Base-by-base conservation (phyloP, 2,888 invertebrate species). In the Xestia c-nigrum region DNA sequence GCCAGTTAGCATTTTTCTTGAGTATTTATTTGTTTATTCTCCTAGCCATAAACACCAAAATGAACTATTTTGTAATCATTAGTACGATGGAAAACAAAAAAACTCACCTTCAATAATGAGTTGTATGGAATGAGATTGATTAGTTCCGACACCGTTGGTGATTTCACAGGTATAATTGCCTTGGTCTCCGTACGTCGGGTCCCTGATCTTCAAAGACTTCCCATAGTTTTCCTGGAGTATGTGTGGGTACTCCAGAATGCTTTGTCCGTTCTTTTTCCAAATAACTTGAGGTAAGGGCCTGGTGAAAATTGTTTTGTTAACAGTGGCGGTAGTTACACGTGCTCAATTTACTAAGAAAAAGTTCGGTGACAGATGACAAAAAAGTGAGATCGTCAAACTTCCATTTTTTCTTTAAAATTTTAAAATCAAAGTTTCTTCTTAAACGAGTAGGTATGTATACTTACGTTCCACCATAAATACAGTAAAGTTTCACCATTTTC, bases 381-480 rank as follows among this genome's bases (percentile, higher is more conserved):
- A 55, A 55, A n/a, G 12, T 52, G 5, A 55, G n/a, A n/a, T n/a
- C 9, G 3, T 21, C 52, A 52, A 52, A 3, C 31, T 31, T 31
- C 31, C 31, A 31, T 31, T 31, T 31, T 31, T 31, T 55, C 55
- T n/a, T 50, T 50, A 19, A 21, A 50, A 7, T 50, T 50, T 55
- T 55, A 12, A 10, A n/a, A 0, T 81, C 61, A 71, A 81, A 66
- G 77, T 52, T 50, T 52, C 21, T 52, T 7, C 50, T 50, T 50
- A 21, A 21, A 40, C 40, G 9, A 9, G 9, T 40, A 52, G 5
- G 3, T 47, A 47, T 5, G 4, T 55, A 81, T 87, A 98, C 98
- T 98, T 95, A 98, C 98, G 99, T 99, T 91, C 99, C 99, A 89
- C 99, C 99, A 95, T 97, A 99, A 90, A 99, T 99, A 94, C 99